These are phyloP conservation scores for Danaus chrysippus DNA, from an alignment of 2,888 invertebrate species.

Conservation along the genomic window DNA sequence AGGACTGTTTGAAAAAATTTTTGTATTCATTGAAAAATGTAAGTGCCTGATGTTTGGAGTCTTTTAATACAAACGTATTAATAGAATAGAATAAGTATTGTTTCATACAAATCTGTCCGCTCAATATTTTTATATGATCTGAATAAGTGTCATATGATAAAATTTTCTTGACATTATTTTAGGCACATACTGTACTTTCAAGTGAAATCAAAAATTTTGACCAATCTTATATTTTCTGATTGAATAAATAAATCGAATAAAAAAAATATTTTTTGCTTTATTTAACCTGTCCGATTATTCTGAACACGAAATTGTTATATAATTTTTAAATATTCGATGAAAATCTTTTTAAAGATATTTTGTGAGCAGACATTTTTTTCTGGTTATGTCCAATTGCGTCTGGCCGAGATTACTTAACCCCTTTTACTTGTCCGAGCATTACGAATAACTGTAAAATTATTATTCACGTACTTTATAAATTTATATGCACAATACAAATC, in stretches of 20 bases:
- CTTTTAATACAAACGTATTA: conserved; percentile 9
- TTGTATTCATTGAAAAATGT: conserved; percentile 4
- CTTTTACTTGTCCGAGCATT: background rate
- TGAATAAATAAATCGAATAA: conserved; percentile 2
- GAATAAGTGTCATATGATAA: background rate
- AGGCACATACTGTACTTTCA: background rate
- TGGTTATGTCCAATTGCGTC: background rate
- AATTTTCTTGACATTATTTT: background rate
- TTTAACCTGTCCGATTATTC: background rate
- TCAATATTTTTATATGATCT: no score
- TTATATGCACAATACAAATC: no score
- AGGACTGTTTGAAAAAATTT: conserved; percentile 1
- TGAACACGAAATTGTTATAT: no score
- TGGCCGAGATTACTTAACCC: background rate
- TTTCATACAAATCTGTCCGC: no score
- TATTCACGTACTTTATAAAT: no score
- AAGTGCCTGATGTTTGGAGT: conserved; percentile 9
- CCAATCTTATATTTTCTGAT: background rate
- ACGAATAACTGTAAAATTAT: background rate
- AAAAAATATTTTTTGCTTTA: background rate
- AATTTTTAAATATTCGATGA: no score
- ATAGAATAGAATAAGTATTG: background rate
- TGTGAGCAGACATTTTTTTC: background rate
- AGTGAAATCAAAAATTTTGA: conserved; percentile 4
- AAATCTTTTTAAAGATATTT: background rate